These are phyloP conservation scores for Ctenopoma kingsleyae DNA, from an alignment of 2,797 vertebrate genomes.

Conservation along the genomic window DNA sequence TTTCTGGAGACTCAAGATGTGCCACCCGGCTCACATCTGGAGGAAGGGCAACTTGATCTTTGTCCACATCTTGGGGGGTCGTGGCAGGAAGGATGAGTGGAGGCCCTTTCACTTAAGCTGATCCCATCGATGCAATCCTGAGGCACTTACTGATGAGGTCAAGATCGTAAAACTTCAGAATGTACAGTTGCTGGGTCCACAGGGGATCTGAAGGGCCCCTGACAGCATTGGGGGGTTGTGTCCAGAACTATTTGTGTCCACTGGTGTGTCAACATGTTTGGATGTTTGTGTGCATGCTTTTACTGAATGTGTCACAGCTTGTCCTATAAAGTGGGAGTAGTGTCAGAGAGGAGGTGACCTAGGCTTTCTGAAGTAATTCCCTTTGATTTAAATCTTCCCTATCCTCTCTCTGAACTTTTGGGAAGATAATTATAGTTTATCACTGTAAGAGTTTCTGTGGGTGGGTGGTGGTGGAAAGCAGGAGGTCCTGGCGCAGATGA, in stretches of 20 bases:
- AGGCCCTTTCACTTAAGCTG: slow-evolving; percentile 78
- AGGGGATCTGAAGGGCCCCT: slow-evolving; percentile 51
- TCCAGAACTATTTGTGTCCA: slow-evolving; percentile 68
- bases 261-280: slow-evolving; percentile 49
- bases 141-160: slow-evolving; percentile 76
- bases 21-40: slow-evolving; percentile 80
- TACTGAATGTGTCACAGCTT: slow-evolving; percentile 32
- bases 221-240: slow-evolving; percentile 23
- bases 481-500: slow-evolving; percentile 64
- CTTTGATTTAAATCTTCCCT: slow-evolving; percentile 16
- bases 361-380: slow-evolving; percentile 4
- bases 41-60: slow-evolving; percentile 75
- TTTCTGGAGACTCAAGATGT: slow-evolving; percentile 50
- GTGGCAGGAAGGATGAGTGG: slow-evolving; percentile 59
- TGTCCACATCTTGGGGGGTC: slow-evolving; percentile 71
- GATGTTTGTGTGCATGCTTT: slow-evolving; percentile 58
- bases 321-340: slow-evolving; percentile 2
- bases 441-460: slow-evolving; percentile 21
- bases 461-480: slow-evolving; percentile 48
- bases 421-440: slow-evolving; percentile 18
- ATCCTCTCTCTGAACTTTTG: slow-evolving; percentile 3
- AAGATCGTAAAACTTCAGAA: slow-evolving; percentile 81
- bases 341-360: slow-evolving; percentile 7
- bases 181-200: slow-evolving; percentile 77
- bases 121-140: slow-evolving; percentile 66